Conservation (phyloP, 2,888 invertebrate genomes). For the Lucinisca nassula region DNA sequence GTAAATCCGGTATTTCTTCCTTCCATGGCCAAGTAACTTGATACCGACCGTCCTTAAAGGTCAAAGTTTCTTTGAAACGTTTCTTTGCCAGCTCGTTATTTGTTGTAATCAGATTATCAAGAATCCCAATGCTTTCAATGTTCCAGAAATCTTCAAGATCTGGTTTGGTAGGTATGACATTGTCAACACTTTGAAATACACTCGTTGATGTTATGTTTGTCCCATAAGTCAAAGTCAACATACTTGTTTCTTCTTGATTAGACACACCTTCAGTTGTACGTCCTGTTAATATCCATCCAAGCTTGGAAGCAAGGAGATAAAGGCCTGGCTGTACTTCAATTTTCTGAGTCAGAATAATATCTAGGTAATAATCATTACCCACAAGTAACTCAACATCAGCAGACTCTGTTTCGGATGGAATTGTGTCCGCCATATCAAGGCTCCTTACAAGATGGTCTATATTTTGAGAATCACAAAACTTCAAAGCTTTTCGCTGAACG, state of each 20-base stretch:
- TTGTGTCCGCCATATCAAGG: not conserved
- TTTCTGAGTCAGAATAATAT: not conserved
- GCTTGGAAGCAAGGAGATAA: not conserved
- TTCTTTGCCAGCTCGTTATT: conserved; percentile 24
- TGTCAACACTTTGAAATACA: not conserved
- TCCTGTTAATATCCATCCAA: not conserved
- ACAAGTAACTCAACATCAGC: too few relatives aligned
- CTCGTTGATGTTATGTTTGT: not conserved
- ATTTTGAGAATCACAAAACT: too few relatives aligned
- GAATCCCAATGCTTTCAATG: conserved; percentile 20
- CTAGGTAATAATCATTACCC: not conserved
- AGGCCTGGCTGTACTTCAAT: not conserved
- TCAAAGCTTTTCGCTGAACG: not conserved
- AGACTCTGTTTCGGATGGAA: not conserved
- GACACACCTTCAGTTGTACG: not conserved
- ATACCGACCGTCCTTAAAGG: conserved; percentile 6
- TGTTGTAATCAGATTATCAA: not conserved
- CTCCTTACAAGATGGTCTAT: not conserved
- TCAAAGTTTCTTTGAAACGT: conserved; percentile 24
- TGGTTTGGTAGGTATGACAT: not conserved
- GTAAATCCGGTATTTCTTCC: conserved; percentile 9
- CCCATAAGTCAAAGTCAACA: too few relatives aligned
- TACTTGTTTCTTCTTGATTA: not conserved
- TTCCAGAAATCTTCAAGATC: conserved; percentile 38
- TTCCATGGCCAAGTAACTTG: conserved; percentile 41